phyloP scores from a whole-genome alignment of 2,888 invertebrate species.

The Perizoma affinitatum region DNA sequence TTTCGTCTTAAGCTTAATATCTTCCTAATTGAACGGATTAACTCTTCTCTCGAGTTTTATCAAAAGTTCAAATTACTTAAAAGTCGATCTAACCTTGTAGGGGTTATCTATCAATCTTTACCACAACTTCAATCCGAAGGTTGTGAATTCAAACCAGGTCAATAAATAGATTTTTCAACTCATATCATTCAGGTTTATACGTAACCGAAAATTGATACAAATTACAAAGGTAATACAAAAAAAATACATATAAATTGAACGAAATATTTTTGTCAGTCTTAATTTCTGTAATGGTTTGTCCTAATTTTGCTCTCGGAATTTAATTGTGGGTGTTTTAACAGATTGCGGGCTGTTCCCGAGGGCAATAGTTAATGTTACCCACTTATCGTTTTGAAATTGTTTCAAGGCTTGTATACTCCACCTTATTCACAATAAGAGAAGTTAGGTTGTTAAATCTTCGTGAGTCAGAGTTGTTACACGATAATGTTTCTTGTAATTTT shows the following conservation, averaged over 20 bases:
- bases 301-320: constrained; percentile 46
- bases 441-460: too few species aligned
- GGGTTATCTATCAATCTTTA: too few species aligned
- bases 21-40: constrained; percentile 32
- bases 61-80: constrained; percentile 12
- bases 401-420: not conserved
- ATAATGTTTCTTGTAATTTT: too few species aligned
- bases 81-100: not conserved
- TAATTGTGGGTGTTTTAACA: constrained; percentile 48
- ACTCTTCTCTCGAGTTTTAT: constrained; percentile 11
- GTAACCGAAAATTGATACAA: too few species aligned
- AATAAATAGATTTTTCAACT: too few species aligned
- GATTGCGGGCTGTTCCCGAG: constrained; percentile 43
- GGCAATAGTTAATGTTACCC: constrained; percentile 43
- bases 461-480: too few species aligned
- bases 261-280: constrained; percentile 40
- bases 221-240: constrained; percentile 1
- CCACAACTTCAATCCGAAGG: too few species aligned
- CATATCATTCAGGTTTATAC: too few species aligned
- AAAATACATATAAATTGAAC: constrained; percentile 17
- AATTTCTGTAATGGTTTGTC: constrained; percentile 43
- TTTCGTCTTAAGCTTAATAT: constrained; percentile 29
- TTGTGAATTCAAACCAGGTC: too few species aligned
- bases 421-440: too few species aligned
- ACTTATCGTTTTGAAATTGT: constrained; percentile 15